Evolutionary conservation across 2,888 invertebrate species (phyloP).

Genomic region (Mactromeris polynyma): DNA sequence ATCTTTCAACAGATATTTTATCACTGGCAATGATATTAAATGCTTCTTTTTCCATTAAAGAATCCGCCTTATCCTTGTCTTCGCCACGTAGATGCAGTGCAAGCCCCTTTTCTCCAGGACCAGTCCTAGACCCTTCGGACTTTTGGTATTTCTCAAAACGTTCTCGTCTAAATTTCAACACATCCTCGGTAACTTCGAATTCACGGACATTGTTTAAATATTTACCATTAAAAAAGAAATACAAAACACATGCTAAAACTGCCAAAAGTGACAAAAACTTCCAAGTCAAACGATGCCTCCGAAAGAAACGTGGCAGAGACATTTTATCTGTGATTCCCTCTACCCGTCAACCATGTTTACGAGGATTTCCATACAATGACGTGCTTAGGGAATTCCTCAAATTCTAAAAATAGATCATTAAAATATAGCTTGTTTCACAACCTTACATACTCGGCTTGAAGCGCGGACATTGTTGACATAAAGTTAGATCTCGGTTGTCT

Average conservation of each 20-base stretch:
- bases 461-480: no score
- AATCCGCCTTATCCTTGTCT: conserved; percentile 90
- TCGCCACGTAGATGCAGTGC: conserved; percentile 82
- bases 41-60: conserved; percentile 93
- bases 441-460: no score
- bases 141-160: conserved; percentile 75
- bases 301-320: conserved; percentile 73
- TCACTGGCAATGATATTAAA: conserved; percentile 96
- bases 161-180: conserved; percentile 63
- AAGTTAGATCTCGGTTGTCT: no score
- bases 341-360: conserved; percentile 50
- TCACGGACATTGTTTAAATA: conserved; percentile 20
- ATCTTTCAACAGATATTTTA: conserved; percentile 94
- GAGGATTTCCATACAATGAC: conserved; percentile 37
- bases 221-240: conserved; percentile 49
- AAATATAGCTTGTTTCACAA: conserved; percentile 42
- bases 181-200: conserved; percentile 44
- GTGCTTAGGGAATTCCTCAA: conserved; percentile 37
- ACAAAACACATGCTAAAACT: conserved; percentile 50
- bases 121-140: conserved; percentile 72
- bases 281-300: conserved; percentile 73
- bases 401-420: conserved; percentile 42
- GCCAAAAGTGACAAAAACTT: conserved; percentile 70
- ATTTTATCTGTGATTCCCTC: conserved; percentile 42
- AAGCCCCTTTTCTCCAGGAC: conserved; percentile 86